phyloP scores from a whole-genome alignment of 1,140 invertebrate genomes.

The silkworm (Bombyx mori) region DNA sequence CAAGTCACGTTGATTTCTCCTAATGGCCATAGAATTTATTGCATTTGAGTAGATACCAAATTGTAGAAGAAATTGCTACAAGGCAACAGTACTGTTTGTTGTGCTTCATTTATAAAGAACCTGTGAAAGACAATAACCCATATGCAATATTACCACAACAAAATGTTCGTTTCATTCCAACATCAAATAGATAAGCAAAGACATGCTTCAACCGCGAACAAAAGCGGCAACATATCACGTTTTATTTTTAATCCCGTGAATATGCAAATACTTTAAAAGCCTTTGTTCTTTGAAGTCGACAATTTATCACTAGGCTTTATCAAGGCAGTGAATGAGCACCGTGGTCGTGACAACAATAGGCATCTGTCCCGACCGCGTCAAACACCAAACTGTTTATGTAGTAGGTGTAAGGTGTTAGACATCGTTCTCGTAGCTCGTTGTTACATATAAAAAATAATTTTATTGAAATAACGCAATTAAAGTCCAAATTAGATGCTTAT shows the following conservation, averaged over 20 bases:
- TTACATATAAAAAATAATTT: too few species aligned
- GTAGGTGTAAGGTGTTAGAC: conserved; percentile 19
- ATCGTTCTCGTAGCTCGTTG: conserved; percentile 3
- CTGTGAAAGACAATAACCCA: too few species aligned
- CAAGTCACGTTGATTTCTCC: too few species aligned
- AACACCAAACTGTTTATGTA: conserved; percentile 16
- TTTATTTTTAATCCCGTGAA: conserved; percentile 1
- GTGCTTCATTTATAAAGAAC: too few species aligned
- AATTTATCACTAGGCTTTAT: conserved; percentile 24
- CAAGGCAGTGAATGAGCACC: conserved; percentile 24
- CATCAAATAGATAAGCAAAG: background rate
- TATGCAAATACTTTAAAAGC: conserved; percentile 5
- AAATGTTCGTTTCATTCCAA: too few species aligned
- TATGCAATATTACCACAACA: too few species aligned
- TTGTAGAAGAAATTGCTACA: too few species aligned
- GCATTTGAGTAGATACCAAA: too few species aligned
- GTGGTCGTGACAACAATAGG: conserved; percentile 24
- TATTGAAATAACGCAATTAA: too few species aligned
- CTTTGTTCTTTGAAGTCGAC: conserved; percentile 11
- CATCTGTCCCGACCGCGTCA: conserved; percentile 15
- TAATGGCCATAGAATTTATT: too few species aligned
- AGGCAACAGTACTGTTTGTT: too few species aligned
- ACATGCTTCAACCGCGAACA: conserved; percentile 1
- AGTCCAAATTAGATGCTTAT: too few species aligned
- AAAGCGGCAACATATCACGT: background rate